phyloP scores from a whole-genome alignment of 2,113 vertebrate genomes.

The Neotragus moschatus region DNA sequence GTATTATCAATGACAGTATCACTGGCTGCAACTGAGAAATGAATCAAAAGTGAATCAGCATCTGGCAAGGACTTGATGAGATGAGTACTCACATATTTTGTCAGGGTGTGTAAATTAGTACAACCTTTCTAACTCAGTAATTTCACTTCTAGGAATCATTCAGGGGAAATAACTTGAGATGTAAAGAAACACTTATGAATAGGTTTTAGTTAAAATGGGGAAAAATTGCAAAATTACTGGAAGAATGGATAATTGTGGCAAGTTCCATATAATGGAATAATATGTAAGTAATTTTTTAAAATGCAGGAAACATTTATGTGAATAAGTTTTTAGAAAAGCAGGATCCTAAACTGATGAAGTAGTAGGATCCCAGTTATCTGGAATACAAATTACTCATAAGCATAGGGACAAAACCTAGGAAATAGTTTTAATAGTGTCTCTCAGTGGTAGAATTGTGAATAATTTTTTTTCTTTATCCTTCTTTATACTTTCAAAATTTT shows the following conservation, averaged over 20 bases:
- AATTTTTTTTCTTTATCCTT: background rate
- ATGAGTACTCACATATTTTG: background rate
- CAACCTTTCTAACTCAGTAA: background rate
- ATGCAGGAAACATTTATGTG: background rate
- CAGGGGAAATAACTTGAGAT: constrained; percentile 11
- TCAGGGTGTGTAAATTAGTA: background rate
- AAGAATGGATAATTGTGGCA: background rate
- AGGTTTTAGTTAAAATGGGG: background rate
- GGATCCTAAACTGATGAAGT: background rate
- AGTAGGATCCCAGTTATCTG: background rate
- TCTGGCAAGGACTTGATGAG: constrained; percentile 24
- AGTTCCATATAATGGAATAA: background rate
- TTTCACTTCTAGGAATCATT: background rate
- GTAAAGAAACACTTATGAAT: background rate
- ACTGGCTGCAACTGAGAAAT: background rate
- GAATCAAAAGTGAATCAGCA: constrained; percentile 34
- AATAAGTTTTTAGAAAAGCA: background rate
- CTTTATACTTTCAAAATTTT: background rate
- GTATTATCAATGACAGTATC: background rate
- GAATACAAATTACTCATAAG: background rate
- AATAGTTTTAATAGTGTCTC: background rate
- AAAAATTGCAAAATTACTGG: background rate
- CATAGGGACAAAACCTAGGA: background rate
- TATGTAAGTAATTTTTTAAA: background rate
- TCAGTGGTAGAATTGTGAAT: background rate